phyloP scores from a whole-genome alignment of 2,888 invertebrate genomes.

The Aphrophora alni region DNA sequence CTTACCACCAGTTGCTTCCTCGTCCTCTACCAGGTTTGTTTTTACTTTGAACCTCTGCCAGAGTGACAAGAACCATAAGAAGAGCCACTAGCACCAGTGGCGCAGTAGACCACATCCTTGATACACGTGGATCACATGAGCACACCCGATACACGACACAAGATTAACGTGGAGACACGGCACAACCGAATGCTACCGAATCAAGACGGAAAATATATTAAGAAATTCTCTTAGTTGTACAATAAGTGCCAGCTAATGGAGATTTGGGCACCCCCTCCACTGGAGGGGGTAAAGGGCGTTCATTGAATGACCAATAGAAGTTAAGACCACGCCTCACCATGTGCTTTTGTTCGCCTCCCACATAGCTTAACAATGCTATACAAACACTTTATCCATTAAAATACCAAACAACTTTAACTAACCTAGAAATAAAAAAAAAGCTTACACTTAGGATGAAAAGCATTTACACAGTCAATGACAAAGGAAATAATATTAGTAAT shows the following conservation, averaged over 20 bases:
- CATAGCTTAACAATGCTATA: not conserved
- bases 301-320: conserved; percentile 15
- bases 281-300: conserved; percentile 20
- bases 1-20: conserved; percentile 94
- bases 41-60: conserved; percentile 56
- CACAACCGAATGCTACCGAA: conserved; percentile 17
- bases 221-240: conserved; percentile 32
- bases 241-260: conserved; percentile 37
- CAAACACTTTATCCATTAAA: conserved; percentile 21
- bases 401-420: conserved; percentile 23
- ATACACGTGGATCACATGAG: conserved; percentile 19
- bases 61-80: conserved; percentile 62
- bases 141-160: conserved; percentile 28
- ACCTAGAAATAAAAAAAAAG: not conserved
- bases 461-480: not conserved
- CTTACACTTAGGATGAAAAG: conserved; percentile 2
- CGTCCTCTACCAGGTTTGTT: conserved; percentile 78
- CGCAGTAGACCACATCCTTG: conserved; percentile 48
- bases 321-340: conserved; percentile 23
- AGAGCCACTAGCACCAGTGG: conserved; percentile 56
- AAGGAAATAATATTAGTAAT: not conserved
- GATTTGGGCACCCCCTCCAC: conserved; percentile 32
- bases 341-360: conserved; percentile 22
- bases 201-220: conserved; percentile 39
- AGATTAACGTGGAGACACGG: not conserved